A percentile compares a stretch with the other conserved stretches of the same genome.
Evolutionary conservation across 2,888 invertebrate species (phyloP).

Genomic region (Synergus japonicus): DNA sequence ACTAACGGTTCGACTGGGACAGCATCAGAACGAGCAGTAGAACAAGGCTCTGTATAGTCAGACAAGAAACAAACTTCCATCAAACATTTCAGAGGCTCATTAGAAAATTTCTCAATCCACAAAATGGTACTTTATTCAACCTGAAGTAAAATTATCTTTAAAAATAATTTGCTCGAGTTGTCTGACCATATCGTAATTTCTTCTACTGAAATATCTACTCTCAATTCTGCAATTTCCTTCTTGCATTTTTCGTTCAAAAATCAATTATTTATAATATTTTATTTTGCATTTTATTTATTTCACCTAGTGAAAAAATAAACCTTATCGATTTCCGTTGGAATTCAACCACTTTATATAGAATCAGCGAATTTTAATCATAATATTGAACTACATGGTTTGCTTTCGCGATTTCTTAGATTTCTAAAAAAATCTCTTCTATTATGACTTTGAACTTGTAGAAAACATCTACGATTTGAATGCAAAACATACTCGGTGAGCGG

Average conservation of each 20-base stretch:
- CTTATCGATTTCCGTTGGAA: too few species aligned
- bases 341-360: too few species aligned
- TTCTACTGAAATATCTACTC: not conserved
- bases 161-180: not conserved
- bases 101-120: not conserved
- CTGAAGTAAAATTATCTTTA: not conserved
- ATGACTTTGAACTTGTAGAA: too few species aligned
- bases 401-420: too few species aligned
- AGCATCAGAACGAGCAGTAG: not conserved
- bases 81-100: not conserved
- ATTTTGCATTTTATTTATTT: too few species aligned
- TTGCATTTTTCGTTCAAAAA: too few species aligned
- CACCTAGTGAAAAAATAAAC: too few species aligned
- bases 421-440: too few species aligned
- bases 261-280: too few species aligned
- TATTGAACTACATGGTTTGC: too few species aligned
- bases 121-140: not conserved
- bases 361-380: too few species aligned
- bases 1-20: not conserved
- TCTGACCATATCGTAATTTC: not conserved
- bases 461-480: too few species aligned
- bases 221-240: not conserved
- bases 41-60: not conserved
- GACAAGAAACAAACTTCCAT: not conserved
- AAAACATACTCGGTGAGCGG: constrained; percentile 1